Conservation (phyloP, 1,140 invertebrate genomes). For the Zelostemma sp. region DNA sequence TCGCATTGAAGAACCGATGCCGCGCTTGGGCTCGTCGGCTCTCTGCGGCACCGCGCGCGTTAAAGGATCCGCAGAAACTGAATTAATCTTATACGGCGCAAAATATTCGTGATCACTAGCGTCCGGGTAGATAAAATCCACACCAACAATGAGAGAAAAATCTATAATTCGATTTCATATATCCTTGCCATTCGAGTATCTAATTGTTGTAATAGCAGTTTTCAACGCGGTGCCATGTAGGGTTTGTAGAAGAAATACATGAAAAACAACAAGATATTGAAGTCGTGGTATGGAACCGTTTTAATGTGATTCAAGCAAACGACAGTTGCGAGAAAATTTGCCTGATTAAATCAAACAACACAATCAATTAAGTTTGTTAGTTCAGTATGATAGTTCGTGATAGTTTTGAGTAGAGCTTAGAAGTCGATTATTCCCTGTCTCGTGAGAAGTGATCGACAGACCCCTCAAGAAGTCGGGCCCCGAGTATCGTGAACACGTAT, state of each 20-base stretch:
- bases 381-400: background rate
- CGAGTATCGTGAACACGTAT: constrained; percentile 19
- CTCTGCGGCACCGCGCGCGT: constrained; percentile 11
- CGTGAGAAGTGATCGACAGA: constrained; percentile 32
- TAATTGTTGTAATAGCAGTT: no score
- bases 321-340: no score
- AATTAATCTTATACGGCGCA: constrained; percentile 3
- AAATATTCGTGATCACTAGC: no score
- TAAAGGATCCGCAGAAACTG: constrained; percentile 40
- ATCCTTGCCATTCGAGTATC: no score
- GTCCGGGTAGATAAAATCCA: no score
- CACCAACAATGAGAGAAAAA: no score
- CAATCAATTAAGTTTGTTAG: constrained; percentile 12
- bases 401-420: constrained; percentile 28
- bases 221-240: no score
- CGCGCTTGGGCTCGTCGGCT: constrained; percentile 29
- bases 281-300: no score
- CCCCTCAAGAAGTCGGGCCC: constrained; percentile 32
- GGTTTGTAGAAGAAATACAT: no score
- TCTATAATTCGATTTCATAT: no score
- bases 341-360: background rate
- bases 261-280: no score
- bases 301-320: no score
- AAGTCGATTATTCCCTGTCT: constrained; percentile 38
- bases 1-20: constrained; percentile 61